Evolutionary conservation across 2,113 vertebrate species (phyloP).

Genomic region (Tyto alba): DNA sequence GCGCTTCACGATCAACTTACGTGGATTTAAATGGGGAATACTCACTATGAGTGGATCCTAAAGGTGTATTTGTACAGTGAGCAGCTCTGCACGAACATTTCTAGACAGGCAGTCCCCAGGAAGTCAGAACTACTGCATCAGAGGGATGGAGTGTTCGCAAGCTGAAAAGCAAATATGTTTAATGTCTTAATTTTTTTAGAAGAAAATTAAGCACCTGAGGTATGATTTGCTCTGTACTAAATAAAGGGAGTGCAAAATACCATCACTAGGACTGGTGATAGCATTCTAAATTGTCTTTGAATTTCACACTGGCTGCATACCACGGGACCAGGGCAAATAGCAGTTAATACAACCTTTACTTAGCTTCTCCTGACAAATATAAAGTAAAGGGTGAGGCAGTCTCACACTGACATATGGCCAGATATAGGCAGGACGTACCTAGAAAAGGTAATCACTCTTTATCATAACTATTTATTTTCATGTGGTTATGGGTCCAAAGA

Average conservation of each 20-base stretch:
- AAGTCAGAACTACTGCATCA: background rate
- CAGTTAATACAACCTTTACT: conserved; percentile 35
- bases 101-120: background rate
- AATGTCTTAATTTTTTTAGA: background rate
- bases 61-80: background rate
- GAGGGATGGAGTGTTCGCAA: background rate
- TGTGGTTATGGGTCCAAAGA: background rate
- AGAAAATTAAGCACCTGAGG: background rate
- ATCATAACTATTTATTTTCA: background rate
- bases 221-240: background rate
- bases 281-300: background rate
- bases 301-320: background rate
- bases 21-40: background rate
- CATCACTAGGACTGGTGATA: background rate
- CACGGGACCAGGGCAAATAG: conserved; percentile 4
- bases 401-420: background rate
- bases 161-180: conserved; percentile 27
- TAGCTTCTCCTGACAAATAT: conserved; percentile 16
- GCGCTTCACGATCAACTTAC: background rate
- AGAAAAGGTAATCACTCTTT: background rate
- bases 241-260: conserved; percentile 7
- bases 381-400: background rate
- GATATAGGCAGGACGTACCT: background rate
- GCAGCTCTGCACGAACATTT: conserved; percentile 5
- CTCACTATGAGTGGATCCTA: background rate